phyloP scores from a whole-genome alignment of 2,888 invertebrate species.

The Alitta virens region DNA sequence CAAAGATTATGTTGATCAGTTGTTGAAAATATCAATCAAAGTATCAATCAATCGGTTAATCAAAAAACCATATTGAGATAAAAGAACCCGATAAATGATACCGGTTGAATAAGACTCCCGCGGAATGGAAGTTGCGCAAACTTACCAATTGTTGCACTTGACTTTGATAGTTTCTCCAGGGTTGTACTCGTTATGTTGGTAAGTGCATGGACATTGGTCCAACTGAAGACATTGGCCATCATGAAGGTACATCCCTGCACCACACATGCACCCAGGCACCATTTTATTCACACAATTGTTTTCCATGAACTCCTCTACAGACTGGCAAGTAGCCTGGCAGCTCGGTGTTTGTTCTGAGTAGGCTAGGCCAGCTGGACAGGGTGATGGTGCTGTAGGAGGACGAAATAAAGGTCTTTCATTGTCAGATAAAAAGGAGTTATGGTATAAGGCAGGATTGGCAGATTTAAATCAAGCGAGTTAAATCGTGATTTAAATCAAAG shows the following conservation, averaged over 20 bases:
- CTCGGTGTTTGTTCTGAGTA: constrained; percentile 79
- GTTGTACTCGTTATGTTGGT: neutral
- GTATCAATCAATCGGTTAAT: too few relatives aligned
- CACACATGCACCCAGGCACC: constrained; percentile 26
- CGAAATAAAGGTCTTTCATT: too few relatives aligned
- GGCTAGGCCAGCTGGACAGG: constrained; percentile 64
- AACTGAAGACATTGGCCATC: constrained; percentile 36
- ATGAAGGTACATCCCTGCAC: constrained; percentile 27
- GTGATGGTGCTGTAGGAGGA: constrained; percentile 19
- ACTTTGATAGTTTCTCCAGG: neutral
- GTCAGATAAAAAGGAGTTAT: too few relatives aligned
- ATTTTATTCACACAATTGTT: constrained; percentile 11
- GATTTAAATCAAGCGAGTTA: too few relatives aligned
- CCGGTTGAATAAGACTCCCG: too few relatives aligned
- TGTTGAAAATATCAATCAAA: too few relatives aligned
- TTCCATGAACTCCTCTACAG: constrained; percentile 27
- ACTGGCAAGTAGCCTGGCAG: constrained; percentile 74
- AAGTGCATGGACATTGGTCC: constrained; percentile 35
- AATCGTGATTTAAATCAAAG: too few relatives aligned
- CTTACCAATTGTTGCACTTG: neutral
- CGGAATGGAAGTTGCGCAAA: too few relatives aligned
- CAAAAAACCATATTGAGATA: too few relatives aligned
- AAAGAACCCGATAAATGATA: too few relatives aligned
- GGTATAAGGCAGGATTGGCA: too few relatives aligned
- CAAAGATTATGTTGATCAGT: too few relatives aligned